Evolutionary conservation across 2,888 invertebrate species (phyloP), one percentile per base, ranked within the genome.

Genomic region (Osedax frankpressi): DNA sequence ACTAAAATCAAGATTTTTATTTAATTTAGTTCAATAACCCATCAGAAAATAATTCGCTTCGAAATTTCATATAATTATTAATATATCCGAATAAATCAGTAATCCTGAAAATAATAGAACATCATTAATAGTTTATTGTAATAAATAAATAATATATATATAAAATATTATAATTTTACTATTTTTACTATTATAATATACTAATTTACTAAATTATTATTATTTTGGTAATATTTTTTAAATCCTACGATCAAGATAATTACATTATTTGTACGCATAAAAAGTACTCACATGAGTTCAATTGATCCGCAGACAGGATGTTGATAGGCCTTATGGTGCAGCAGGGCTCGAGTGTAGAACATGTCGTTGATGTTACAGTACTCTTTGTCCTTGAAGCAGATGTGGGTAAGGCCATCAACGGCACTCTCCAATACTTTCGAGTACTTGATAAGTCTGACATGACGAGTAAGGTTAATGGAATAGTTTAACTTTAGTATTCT

Each of bases 321-420:
- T 77, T 86, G 86, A 79, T 89, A 89, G 1, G 87, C 87, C 29
- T 79, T 71, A 28, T 78, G 75, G 71, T 81, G 81, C 24, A 82
- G 77, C 3, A 77, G 76, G 1, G 73, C 75, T 11, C 82, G 73
- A 1, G 79, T 81, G 72, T 80, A 76, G 73, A 81, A 81, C 80
- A 82, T 80, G 72, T 81, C 80, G 75, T 81, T 81, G 69, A 81
- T 30, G 74, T 78, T 80, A 3, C 76, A 77, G 1, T 77, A 80
- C 72, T 81, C 81, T 75, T 77, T 77, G 65, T 76, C 77, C 69
- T 76, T 59, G 14, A 44, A 69, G 70, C 77, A 77, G 30, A 77
- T 74, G 59, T 75, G 75, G 30, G 30, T 71, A 27, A 71, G 72
- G 1, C 73, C 75, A 14, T 73, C 73, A n/a, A 76, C 74, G 2